Base-by-base conservation (phyloP, 92 coral and sea anemone genomes). In the Porites lobata region DNA sequence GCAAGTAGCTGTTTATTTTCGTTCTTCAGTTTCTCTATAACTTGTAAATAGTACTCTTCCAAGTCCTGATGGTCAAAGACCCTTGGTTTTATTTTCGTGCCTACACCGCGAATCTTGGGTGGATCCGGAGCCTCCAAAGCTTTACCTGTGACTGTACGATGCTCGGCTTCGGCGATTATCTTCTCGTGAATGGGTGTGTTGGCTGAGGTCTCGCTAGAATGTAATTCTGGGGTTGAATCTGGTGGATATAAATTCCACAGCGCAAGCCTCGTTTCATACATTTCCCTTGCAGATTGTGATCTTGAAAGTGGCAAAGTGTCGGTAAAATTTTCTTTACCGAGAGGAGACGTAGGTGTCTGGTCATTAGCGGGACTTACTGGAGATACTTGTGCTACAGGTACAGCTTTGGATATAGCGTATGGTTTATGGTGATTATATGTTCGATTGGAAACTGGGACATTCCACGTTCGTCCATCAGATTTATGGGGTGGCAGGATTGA, bases 231-330 rank as follows among this genome's bases (percentile, higher is more conserved):
- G 53, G 77, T 11, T 2, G 80, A 20, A 24, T 83, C 80, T 0
- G 83, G 85, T 1, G 99, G 99, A 17, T 95, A 87, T 64, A 97
- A 89, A 81, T 97, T 94, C 92, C 97, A 93, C 59, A 96, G 71
- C 9, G 99, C 99, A 50, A 97, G 93, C 38, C 99, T 90, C 22
- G 96, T 96, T 88, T 97, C 93, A 74, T 97, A 97, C 99, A 97
- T 95, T 81, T 97, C 99, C 57, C 96, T 94, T 38, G 98, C 96
- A 1, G 99, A 86, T 65, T 92, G 97, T 11, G 96, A 84, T 22
- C 90, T 90, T 9, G 94, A 94, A 43, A 96, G 93, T 0, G 96
- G 96, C 13, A 87, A 83, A 56, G 80, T 86, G 72, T 90, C 92
- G 0, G 90, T 61, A 17, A 85, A 84, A 20, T 78, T 77, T 15